Conservation (phyloP, 2,888 invertebrate species). For the Euclidia mi region DNA sequence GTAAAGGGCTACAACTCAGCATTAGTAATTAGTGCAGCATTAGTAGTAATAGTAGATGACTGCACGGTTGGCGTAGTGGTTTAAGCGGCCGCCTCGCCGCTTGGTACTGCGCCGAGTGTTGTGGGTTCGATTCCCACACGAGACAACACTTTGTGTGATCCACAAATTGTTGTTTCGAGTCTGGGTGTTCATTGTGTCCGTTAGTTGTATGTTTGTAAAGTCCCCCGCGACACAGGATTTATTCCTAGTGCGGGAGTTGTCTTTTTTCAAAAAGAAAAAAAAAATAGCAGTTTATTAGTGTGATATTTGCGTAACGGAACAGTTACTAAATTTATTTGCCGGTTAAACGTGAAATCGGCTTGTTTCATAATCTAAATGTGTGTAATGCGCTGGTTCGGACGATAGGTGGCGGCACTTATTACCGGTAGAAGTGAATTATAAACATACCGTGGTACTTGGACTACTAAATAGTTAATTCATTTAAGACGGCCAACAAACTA, state of each 20-base stretch:
- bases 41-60: too few relatives aligned
- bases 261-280: too few relatives aligned
- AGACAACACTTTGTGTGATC: too few relatives aligned
- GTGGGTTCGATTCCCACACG: too few relatives aligned
- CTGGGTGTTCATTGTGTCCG: too few relatives aligned
- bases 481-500: constrained; percentile 2
- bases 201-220: too few relatives aligned
- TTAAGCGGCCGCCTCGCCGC: too few relatives aligned
- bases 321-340: background rate
- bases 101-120: too few relatives aligned
- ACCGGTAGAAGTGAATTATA: constrained; percentile 4
- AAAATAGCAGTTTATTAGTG: constrained; percentile 3
- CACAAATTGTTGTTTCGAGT: too few relatives aligned
- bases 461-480: constrained; percentile 6
- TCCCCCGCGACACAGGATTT: too few relatives aligned
- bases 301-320: background rate
- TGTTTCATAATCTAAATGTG: constrained; percentile 11
- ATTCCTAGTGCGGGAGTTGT: too few relatives aligned
- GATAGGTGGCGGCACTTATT: constrained; percentile 3
- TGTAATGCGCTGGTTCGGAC: background rate
- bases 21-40: background rate
- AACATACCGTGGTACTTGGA: background rate
- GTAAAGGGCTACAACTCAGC: background rate
- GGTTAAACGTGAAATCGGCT: constrained; percentile 9
- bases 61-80: too few relatives aligned